Conservation (phyloP, 2,888 invertebrate genomes). For the Clistopyga incitator region DNA sequence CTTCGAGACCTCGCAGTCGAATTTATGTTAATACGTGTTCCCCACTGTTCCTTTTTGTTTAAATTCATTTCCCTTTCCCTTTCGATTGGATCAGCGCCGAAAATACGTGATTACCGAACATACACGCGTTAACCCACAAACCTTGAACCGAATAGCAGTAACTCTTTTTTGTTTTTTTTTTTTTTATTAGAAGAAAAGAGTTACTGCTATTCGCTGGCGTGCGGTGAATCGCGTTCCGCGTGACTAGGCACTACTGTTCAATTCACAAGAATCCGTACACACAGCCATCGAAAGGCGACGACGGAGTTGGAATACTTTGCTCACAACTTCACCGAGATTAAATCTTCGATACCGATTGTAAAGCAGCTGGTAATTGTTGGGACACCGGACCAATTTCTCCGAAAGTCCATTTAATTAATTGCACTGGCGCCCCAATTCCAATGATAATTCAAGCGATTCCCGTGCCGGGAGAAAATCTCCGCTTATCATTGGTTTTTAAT, state of each 20-base stretch:
- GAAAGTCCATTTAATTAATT: too few relatives aligned
- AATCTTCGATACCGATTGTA: background rate
- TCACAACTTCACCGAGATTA: background rate
- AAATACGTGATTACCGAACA: slow-evolving; percentile 41
- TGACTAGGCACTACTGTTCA: background rate
- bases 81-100: slow-evolving; percentile 47
- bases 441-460: too few relatives aligned
- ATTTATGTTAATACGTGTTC: slow-evolving; percentile 9
- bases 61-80: too few relatives aligned
- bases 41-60: background rate
- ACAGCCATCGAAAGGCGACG: background rate
- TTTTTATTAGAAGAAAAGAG: background rate
- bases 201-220: background rate
- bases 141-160: background rate
- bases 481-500: too few relatives aligned
- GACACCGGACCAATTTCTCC: too few relatives aligned
- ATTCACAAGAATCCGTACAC: background rate
- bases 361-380: background rate
- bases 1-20: background rate
- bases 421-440: too few relatives aligned
- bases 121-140: background rate
- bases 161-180: slow-evolving; percentile 28
- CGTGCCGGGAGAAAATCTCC: too few relatives aligned
- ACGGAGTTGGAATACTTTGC: background rate
- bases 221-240: slow-evolving; percentile 11